These are phyloP conservation scores for Branchellion lobata DNA, from an alignment of 2,888 invertebrate species.

Conservation along the genomic window DNA sequence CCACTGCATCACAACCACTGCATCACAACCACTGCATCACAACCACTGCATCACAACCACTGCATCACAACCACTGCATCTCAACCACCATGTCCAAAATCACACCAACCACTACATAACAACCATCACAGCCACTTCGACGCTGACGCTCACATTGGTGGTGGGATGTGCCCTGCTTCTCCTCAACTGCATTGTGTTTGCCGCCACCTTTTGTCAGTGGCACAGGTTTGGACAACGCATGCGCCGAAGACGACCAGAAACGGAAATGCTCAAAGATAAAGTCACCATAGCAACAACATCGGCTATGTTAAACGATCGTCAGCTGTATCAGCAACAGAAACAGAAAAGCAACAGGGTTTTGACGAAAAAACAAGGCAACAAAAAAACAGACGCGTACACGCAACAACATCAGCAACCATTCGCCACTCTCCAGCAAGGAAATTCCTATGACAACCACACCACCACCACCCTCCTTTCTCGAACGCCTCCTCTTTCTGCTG, in stretches of 20 bases:
- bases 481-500: neutral
- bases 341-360: neutral
- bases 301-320: conserved; percentile 9
- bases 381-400: neutral
- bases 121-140: conserved; percentile 36
- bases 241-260: conserved; percentile 21
- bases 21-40: too few relatives aligned
- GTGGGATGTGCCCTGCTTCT: conserved; percentile 89
- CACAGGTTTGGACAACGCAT: conserved; percentile 54
- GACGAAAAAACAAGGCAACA: neutral
- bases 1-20: too few relatives aligned
- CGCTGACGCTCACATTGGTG: conserved; percentile 70
- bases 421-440: neutral
- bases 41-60: too few relatives aligned
- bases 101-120: too few relatives aligned
- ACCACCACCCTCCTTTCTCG: neutral
- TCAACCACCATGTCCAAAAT: too few relatives aligned
- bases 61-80: too few relatives aligned
- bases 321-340: neutral
- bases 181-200: conserved; percentile 87
- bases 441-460: conserved; percentile 4
- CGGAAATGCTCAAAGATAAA: conserved; percentile 40
- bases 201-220: conserved; percentile 85
- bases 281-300: conserved; percentile 36
- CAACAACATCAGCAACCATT: neutral